phyloP scores from a whole-genome alignment of 2,113 vertebrate species.

The Psephotus haematonotus region DNA sequence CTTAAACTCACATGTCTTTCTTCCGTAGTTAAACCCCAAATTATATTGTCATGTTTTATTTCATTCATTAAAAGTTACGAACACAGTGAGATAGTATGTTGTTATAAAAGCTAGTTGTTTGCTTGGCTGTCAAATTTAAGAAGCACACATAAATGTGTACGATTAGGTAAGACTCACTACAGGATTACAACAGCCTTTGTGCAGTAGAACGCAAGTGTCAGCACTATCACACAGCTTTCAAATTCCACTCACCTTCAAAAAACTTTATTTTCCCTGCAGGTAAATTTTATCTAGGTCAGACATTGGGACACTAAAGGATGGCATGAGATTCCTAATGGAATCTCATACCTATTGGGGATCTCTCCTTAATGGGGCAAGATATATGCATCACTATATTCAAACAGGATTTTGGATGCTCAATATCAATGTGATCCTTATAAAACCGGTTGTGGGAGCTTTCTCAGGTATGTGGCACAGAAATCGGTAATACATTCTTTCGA shows the following conservation, averaged over 20 bases:
- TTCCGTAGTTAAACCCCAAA: background rate
- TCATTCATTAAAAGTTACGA: background rate
- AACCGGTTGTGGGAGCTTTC: background rate
- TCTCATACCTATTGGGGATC: background rate
- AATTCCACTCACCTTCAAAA: background rate
- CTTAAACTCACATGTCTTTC: background rate
- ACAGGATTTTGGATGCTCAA: rapidly evolving
- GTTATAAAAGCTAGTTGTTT: background rate
- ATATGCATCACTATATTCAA: background rate
- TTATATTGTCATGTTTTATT: background rate
- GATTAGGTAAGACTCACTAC: background rate
- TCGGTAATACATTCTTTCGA: background rate
- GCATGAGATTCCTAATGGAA: too few relatives aligned
- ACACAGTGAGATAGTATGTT: background rate
- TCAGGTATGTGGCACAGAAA: background rate
- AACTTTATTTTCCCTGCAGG: background rate
- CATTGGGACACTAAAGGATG: background rate
- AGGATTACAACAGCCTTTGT: background rate
- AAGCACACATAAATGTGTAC: background rate
- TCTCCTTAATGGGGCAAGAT: too few relatives aligned
- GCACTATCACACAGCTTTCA: background rate
- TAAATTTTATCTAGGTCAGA: background rate
- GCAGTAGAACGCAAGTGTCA: background rate
- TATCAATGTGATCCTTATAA: background rate
- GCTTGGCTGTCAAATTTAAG: background rate